phyloP scores from a whole-genome alignment of 2,888 invertebrate species.

The Stenchaetothrips biformis region DNA sequence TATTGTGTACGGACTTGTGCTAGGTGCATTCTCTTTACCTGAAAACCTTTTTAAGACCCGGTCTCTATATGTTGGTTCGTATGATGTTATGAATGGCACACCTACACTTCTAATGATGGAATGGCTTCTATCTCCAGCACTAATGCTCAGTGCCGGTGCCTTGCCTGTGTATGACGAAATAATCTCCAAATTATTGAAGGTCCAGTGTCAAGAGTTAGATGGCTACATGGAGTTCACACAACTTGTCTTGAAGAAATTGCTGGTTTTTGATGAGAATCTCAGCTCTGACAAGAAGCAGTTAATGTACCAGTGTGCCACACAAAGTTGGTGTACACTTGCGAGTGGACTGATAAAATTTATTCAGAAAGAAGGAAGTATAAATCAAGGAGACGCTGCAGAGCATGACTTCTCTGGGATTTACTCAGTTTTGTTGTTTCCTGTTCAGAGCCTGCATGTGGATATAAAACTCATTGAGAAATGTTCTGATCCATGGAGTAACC shows the following conservation, averaged over 20 bases:
- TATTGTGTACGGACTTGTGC: background rate
- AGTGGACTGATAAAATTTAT: background rate
- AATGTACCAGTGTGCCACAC: background rate
- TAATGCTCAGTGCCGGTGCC: background rate
- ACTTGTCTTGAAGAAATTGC: background rate
- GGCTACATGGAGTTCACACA: background rate
- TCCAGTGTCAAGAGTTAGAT: background rate
- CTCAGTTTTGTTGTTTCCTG: background rate
- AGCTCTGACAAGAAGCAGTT: background rate
- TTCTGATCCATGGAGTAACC: background rate
- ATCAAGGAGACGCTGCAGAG: conserved; percentile 8
- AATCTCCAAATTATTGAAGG: background rate
- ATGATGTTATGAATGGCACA: conserved; percentile 6
- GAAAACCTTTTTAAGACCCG: background rate
- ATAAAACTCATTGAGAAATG: background rate
- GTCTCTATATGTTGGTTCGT: background rate
- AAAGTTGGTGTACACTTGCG: background rate
- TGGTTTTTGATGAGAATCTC: background rate
- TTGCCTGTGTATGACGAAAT: background rate
- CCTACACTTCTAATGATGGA: background rate
- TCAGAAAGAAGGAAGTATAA: background rate
- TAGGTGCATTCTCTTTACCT: background rate
- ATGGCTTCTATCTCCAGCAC: background rate
- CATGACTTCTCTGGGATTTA: background rate
- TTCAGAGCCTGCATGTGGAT: background rate